Percentiles rank a stretch among this genome's conserved stretches.
phyloP scores from a whole-genome alignment of 2,888 invertebrate genomes.

The Machimus atricapillus region DNA sequence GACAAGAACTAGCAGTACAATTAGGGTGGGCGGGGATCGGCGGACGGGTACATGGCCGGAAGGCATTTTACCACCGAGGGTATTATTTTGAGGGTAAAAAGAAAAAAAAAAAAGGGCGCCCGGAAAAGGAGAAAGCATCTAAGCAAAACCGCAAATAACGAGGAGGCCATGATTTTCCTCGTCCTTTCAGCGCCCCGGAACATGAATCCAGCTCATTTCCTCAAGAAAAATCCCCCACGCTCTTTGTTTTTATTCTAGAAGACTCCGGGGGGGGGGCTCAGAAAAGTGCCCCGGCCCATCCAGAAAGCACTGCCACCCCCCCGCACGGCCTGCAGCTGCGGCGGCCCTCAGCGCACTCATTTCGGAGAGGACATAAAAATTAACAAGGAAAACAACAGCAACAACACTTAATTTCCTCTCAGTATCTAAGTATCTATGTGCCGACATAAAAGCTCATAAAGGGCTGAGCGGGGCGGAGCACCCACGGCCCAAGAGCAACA shows the following conservation, averaged over 20 bases:
- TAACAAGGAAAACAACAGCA: conserved; percentile 47
- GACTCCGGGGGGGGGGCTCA: background rate
- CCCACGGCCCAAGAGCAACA: conserved; percentile 30
- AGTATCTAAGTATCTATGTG: conserved; percentile 44
- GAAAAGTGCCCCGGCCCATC: background rate
- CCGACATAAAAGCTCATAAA: conserved; percentile 43
- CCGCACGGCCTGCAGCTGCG: background rate
- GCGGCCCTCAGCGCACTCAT: conserved; percentile 33
- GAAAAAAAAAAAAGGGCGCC: background rate
- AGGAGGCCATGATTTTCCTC: conserved; percentile 45
- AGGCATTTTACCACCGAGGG: conserved; percentile 15
- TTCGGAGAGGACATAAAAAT: conserved; percentile 45
- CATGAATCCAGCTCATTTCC: conserved; percentile 43
- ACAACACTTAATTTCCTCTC: conserved; percentile 45
- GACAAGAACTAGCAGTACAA: conserved; percentile 17
- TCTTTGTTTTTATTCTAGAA: conserved; percentile 42
- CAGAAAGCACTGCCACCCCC: background rate
- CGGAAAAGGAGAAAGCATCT: conserved; percentile 13
- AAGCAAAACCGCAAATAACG: conserved; percentile 43
- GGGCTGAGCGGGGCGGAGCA: conserved; percentile 31
- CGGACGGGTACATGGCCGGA: background rate
- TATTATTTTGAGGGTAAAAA: background rate
- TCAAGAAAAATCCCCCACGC: conserved; percentile 29
- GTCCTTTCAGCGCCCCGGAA: conserved; percentile 43
- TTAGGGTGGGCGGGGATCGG: background rate